phyloP scores from a whole-genome alignment of 2,888 invertebrate species.

The Chloromyia formosa region DNA sequence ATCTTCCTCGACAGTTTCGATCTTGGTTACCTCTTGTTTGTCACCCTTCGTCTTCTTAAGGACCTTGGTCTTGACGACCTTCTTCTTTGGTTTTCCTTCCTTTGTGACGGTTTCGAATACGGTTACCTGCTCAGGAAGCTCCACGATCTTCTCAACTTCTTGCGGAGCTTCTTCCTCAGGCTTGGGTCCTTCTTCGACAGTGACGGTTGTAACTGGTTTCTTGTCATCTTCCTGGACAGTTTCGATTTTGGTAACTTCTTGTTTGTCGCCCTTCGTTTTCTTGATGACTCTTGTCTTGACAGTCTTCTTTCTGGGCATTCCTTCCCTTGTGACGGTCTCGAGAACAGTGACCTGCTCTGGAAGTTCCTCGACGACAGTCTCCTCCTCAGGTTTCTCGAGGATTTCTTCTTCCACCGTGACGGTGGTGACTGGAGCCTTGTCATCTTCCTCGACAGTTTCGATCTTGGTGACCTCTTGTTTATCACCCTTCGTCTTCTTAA shows the following conservation, averaged over 20 bases:
- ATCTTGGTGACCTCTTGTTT: slow-evolving; percentile 56
- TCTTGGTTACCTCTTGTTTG: slow-evolving; percentile 56
- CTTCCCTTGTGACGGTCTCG: slow-evolving; percentile 55
- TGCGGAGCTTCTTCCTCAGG: slow-evolving; percentile 50
- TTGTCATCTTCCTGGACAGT: slow-evolving; percentile 57
- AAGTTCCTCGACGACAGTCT: slow-evolving; percentile 51
- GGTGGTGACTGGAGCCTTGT: slow-evolving; percentile 56
- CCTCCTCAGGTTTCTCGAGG: slow-evolving; percentile 48
- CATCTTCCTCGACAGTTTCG: slow-evolving; percentile 56
- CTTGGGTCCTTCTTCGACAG: slow-evolving; percentile 56
- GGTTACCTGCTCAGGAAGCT: slow-evolving; percentile 55
- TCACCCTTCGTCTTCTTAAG: slow-evolving; percentile 58
- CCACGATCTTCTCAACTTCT: slow-evolving; percentile 44
- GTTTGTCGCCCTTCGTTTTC: slow-evolving; percentile 54
- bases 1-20: slow-evolving; percentile 58
- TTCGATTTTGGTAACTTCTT: slow-evolving; percentile 59
- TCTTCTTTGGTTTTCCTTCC: slow-evolving; percentile 54
- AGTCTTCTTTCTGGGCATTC: slow-evolving; percentile 56
- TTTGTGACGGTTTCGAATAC: slow-evolving; percentile 60
- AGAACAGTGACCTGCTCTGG: slow-evolving; percentile 54
- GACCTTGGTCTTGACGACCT: slow-evolving; percentile 56
- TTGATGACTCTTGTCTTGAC: slow-evolving; percentile 58
- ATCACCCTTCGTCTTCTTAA: slow-evolving; percentile 50
- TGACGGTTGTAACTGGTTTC: slow-evolving; percentile 57
- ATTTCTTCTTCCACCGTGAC: slow-evolving; percentile 51